Base-by-base conservation (phyloP, 2,113 vertebrate genomes). In the Gymnorhina tibicen region DNA sequence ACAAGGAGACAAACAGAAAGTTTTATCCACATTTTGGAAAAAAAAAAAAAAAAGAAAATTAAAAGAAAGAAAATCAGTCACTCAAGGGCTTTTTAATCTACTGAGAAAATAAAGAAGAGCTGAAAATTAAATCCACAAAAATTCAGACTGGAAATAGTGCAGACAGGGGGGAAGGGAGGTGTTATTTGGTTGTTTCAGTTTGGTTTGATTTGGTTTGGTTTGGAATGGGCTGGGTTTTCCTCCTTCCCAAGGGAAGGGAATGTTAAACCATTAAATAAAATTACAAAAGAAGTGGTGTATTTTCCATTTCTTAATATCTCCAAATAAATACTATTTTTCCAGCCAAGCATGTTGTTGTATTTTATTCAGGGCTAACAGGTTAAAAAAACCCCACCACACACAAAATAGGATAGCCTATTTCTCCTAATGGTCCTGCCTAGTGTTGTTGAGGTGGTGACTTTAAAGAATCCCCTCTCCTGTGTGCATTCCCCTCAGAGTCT, bases 81-180 rank as follows among this genome's bases (percentile, higher is more conserved):
- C 9, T 75, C 15, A 78, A 64, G 35, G 33, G 13, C 9, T 81
- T 53, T 91, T 91, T 84, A 93, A 46, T 73, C 52, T 85, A 70
- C 42, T 56, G 60, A 69, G 67, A 75, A 95, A 94, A 70, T 50
- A 87, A 92, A 63, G 72, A 80, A 35, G n/a, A 81, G 13, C 6
- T 56, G 35, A 90, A 93, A 95, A 85, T 90, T 58, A 41, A 79
- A 93, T 87, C 77, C 74, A 82, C 73, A 96, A 70, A 85, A 68
- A 90, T 64, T 68, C 53, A 73, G 35, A 33, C 44, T 85, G 58
- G 69, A 91, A 91, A 79, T 85, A 63, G 58, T 30, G 67, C 41
- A 87, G 55, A 73, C 15, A 3, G 0, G 22, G 35, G 50, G 37
- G 9, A 85, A 85, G 64, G 50, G 64, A 72, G 23, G 32, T 67